Evolutionary conservation across 2,888 invertebrate genomes (phyloP).

Genomic region (Sminthurides aquaticus): DNA sequence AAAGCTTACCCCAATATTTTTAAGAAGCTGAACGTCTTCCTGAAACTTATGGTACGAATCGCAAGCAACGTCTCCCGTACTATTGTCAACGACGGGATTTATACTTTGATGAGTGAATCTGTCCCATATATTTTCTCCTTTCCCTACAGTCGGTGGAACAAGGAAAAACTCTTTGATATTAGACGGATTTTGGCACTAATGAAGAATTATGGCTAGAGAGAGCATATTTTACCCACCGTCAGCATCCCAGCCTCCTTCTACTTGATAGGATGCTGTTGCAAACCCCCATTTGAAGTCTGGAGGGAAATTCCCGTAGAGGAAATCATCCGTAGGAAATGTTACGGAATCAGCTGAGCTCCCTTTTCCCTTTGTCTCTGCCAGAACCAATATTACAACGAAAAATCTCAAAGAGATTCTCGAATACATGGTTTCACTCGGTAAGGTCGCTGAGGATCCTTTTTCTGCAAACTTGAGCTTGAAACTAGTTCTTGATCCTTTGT

Average conservation of each 20-base stretch:
- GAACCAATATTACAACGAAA: too few species aligned
- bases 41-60: slow-evolving; percentile 49
- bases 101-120: slow-evolving; percentile 45
- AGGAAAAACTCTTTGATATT: background rate
- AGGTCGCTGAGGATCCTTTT: too few species aligned
- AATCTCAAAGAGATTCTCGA: too few species aligned
- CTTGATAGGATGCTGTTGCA: slow-evolving; percentile 14
- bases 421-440: too few species aligned
- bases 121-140: slow-evolving; percentile 56
- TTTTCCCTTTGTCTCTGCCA: too few species aligned
- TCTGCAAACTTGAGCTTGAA: too few species aligned
- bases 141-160: slow-evolving; percentile 49
- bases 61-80: slow-evolving; percentile 48
- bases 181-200: background rate
- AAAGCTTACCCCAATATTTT: slow-evolving; percentile 45
- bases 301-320: slow-evolving; percentile 14
- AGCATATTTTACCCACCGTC: slow-evolving; percentile 8
- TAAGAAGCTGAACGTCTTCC: slow-evolving; percentile 48
- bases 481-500: too few species aligned
- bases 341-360: too few species aligned
- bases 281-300: slow-evolving; percentile 9
- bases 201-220: background rate
- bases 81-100: slow-evolving; percentile 46
- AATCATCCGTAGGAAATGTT: slow-evolving; percentile 4
- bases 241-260: slow-evolving; percentile 16